Evolutionary conservation across 2,113 vertebrate species (phyloP).

Genomic region (Nycticryphes semicollaris): DNA sequence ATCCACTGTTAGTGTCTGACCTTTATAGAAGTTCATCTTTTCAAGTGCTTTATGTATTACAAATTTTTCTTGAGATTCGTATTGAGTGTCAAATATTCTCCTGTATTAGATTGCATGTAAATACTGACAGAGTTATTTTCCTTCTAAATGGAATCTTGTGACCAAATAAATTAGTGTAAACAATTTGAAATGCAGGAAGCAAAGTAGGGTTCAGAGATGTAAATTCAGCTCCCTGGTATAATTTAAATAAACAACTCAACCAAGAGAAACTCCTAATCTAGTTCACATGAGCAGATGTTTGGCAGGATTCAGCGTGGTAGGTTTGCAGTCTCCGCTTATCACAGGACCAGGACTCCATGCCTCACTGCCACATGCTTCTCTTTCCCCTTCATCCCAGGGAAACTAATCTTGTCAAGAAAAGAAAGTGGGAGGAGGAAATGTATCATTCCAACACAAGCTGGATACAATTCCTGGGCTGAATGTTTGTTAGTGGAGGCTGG

Average conservation of each 20-base stretch:
- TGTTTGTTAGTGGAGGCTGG: not conserved
- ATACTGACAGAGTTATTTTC: not conserved
- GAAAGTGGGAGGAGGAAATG: conserved; percentile 1
- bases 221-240: not conserved
- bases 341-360: not conserved
- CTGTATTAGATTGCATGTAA: not conserved
- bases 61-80: not conserved
- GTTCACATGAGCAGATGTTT: conserved; percentile 20
- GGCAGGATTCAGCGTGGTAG: not conserved
- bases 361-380: not conserved
- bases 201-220: not conserved
- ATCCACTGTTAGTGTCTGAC: not conserved
- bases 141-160: not conserved
- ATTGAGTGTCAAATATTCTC: not conserved
- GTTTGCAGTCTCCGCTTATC: conserved; percentile 35
- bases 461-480: not conserved
- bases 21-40: not conserved
- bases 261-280: not conserved
- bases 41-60: not conserved
- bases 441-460: not conserved
- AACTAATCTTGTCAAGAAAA: not conserved
- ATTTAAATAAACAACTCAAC: conserved; percentile 3
- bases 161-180: not conserved
- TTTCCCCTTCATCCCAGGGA: not conserved
- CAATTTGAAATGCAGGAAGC: not conserved